Conservation (phyloP, 2,888 invertebrate genomes). For the Polydrusus pterygomalis region DNA sequence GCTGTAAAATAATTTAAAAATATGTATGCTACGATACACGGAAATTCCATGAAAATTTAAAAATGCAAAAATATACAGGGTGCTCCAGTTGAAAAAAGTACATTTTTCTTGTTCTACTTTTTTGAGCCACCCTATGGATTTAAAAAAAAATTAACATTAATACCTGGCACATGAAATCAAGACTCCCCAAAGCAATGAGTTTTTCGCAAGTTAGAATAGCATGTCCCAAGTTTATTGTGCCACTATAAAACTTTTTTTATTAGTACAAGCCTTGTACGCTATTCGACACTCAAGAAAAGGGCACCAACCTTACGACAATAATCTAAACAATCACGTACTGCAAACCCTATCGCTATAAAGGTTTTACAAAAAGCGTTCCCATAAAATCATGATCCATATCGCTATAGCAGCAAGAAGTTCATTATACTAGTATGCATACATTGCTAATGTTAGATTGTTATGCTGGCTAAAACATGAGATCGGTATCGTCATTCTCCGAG, state of each 20-base stretch:
- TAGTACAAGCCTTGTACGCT: neutral
- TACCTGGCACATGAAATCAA: too few relatives aligned
- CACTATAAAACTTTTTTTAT: neutral
- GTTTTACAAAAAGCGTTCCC: slow-evolving; percentile 41
- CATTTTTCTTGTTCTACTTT: too few relatives aligned
- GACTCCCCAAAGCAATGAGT: too few relatives aligned
- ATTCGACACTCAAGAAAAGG: neutral
- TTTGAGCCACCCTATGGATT: too few relatives aligned
- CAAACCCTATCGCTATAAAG: slow-evolving; percentile 24
- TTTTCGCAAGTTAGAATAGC: too few relatives aligned
- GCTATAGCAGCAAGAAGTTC: slow-evolving; percentile 21
- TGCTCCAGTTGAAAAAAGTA: too few relatives aligned
- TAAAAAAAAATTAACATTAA: too few relatives aligned
- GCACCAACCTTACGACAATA: slow-evolving; percentile 14
- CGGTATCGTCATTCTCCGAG: slow-evolving; percentile 12
- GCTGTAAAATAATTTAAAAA: too few relatives aligned
- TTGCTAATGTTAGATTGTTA: slow-evolving; percentile 35
- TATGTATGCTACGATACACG: too few relatives aligned
- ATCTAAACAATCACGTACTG: slow-evolving; percentile 17
- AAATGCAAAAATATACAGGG: too few relatives aligned
- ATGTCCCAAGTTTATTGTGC: neutral
- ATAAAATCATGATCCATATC: slow-evolving; percentile 46
- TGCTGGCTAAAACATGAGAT: slow-evolving; percentile 40
- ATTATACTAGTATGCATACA: slow-evolving; percentile 34
- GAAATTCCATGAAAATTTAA: too few relatives aligned